phyloP scores from a whole-genome alignment of 2,888 invertebrate species.

The Latrodectus hesperus region DNA sequence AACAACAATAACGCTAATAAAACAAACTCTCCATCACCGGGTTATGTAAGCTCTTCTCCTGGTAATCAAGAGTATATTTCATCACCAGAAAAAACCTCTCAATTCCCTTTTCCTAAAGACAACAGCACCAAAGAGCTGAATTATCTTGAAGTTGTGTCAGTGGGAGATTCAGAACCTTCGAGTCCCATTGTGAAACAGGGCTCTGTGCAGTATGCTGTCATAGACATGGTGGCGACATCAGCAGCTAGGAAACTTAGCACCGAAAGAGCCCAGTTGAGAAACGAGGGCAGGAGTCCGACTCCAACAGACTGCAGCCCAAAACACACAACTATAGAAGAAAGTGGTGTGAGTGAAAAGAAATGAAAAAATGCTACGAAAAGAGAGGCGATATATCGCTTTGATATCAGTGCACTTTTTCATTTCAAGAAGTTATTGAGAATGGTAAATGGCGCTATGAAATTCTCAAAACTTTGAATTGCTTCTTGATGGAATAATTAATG shows the following conservation, averaged over 20 bases:
- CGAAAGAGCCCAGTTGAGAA: slow-evolving; percentile 74
- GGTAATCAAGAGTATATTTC: slow-evolving; percentile 63
- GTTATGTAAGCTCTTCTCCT: slow-evolving; percentile 67
- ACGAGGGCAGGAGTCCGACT: slow-evolving; percentile 71
- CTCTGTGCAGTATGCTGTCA: slow-evolving; percentile 74
- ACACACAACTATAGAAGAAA: slow-evolving; percentile 46
- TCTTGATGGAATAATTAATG: not conserved
- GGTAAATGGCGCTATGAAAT: no score
- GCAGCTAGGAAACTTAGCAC: slow-evolving; percentile 74
- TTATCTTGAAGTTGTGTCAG: slow-evolving; percentile 75
- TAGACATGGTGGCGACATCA: slow-evolving; percentile 74
- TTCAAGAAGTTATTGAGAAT: no score
- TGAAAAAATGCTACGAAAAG: slow-evolving; percentile 15
- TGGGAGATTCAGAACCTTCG: slow-evolving; percentile 68
- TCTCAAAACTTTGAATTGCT: not conserved
- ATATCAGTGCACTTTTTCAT: no score
- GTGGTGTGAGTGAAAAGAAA: slow-evolving; percentile 42
- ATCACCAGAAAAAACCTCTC: slow-evolving; percentile 63
- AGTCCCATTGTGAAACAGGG: slow-evolving; percentile 63
- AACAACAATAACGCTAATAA: slow-evolving; percentile 55
- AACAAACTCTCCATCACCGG: slow-evolving; percentile 67
- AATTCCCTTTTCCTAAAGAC: slow-evolving; percentile 66
- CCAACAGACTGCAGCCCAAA: slow-evolving; percentile 62
- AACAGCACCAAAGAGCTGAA: slow-evolving; percentile 72
- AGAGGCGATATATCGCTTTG: not conserved